Base-by-base conservation (phyloP, 1,140 invertebrate genomes). In the Anoplolepis gracilipes region DNA sequence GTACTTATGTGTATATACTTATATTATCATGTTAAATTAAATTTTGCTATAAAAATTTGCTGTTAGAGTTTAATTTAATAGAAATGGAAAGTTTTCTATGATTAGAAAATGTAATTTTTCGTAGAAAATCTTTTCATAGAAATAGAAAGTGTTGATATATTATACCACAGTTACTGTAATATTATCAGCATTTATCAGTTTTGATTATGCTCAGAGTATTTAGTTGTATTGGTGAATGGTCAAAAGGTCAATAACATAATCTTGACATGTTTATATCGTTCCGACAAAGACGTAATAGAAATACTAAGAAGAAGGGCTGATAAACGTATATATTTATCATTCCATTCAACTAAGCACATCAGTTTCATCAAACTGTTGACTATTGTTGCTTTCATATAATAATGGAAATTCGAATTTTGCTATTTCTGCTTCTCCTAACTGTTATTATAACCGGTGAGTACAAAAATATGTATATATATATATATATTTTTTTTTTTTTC, bases 381-480 rank as follows among this genome's bases (percentile, higher is more conserved):
- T 36, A 22, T 10, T 2, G 16, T 19, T 10, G 16, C 28, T 79
- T 42, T 2, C 7, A 59, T 33, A 5, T 8, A 49, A 19, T 11
- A 6, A 89, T 89, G 87, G 84, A 72, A 16, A 73, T 75, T 16
- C 85, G 55, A 36, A 59, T 75, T 69, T 86, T 78, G 16, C 2
- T 88, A n/a, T n/a, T 79, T 42, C 16, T 89, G 13, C 28, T 88
- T 53, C 61, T 59, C 1, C 11, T 69, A 8, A 8, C 39, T 7
- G 3, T 86, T 13, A 11, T 62, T 55, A 7, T 30, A 33, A 61
- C 11, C 0, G 36, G 88, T 89, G 69, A 89, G 61, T 89, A 53
- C 8, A 22, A 10, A 62, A 19, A 4, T 8, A 78, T 33, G 13
- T 36, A 11, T 55, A 57, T 61, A 53, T 87, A 33, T 10, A 19